phyloP scores from a whole-genome alignment of 2,888 invertebrate genomes.

The Pristionchus fissidentatus region DNA sequence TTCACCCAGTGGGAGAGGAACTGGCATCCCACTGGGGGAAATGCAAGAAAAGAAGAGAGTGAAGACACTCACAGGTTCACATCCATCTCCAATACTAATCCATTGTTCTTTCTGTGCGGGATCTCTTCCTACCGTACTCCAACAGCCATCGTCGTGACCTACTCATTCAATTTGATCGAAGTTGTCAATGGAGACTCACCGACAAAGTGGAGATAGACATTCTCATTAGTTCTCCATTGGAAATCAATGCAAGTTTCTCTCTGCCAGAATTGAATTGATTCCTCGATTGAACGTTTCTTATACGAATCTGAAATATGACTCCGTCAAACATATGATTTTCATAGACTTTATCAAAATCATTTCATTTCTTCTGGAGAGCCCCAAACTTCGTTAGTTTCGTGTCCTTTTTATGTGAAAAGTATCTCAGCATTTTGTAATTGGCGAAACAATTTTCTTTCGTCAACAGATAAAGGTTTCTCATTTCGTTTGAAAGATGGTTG shows the following conservation, averaged over 20 bases:
- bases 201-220: slow-evolving; percentile 34
- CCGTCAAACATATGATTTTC: too few relatives aligned
- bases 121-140: slow-evolving; percentile 61
- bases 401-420: too few relatives aligned
- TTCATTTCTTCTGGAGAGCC: too few relatives aligned
- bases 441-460: not conserved
- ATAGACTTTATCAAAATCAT: too few relatives aligned
- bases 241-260: slow-evolving; percentile 37
- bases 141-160: slow-evolving; percentile 57
- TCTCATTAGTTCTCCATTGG: not conserved
- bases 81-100: slow-evolving; percentile 57
- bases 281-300: not conserved
- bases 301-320: slow-evolving; percentile 8
- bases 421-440: too few relatives aligned
- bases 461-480: too few relatives aligned
- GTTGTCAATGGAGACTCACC: slow-evolving; percentile 49
- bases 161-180: not conserved
- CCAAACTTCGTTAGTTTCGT: too few relatives aligned
- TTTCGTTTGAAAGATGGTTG: not conserved
- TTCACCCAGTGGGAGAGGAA: too few relatives aligned
- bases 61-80: slow-evolving; percentile 55
- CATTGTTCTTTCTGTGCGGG: slow-evolving; percentile 54
- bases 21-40: too few relatives aligned
- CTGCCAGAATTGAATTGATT: slow-evolving; percentile 14
- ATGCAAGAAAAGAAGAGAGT: too few relatives aligned